A percentile compares a stretch with the other conserved stretches of the same genome.
phyloP scores from a whole-genome alignment of 1,140 invertebrate species.

The Stegodyphus mimosarum region DNA sequence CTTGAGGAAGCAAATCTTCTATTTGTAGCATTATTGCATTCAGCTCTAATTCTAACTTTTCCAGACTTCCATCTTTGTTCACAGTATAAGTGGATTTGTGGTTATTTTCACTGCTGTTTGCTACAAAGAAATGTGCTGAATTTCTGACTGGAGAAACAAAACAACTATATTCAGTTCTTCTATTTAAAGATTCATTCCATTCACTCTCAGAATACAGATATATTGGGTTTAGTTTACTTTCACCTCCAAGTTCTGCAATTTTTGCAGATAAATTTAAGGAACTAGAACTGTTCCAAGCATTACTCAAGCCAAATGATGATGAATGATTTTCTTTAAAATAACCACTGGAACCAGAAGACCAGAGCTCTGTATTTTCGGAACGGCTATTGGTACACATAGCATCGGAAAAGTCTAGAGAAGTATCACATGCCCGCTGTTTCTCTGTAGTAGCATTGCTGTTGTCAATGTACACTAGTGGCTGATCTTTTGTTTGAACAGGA shows the following conservation, averaged over 20 bases:
- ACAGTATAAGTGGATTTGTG: slow-evolving; percentile 24
- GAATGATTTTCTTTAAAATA: not conserved
- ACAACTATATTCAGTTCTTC: not conserved
- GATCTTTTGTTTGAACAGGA: not conserved
- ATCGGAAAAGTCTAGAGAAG: not conserved
- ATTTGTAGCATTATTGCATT: slow-evolving; percentile 41
- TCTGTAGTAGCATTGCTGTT: not conserved
- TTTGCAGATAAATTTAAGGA: slow-evolving; percentile 13
- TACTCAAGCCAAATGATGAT: not conserved
- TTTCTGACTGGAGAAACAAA: slow-evolving; percentile 10
- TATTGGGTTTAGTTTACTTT: slow-evolving; percentile 36
- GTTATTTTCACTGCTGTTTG: too few relatives aligned
- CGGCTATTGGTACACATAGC: not conserved
- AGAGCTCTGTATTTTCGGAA: not conserved
- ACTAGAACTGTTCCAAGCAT: slow-evolving; percentile 15
- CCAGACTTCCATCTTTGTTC: slow-evolving; percentile 20
- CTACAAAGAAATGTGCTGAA: not conserved
- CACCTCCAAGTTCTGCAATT: not conserved
- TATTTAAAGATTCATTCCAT: not conserved
- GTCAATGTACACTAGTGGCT: not conserved
- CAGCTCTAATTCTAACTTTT: slow-evolving; percentile 33
- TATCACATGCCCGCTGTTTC: slow-evolving; percentile 8
- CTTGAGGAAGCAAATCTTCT: slow-evolving; percentile 37
- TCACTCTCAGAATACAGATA: slow-evolving; percentile 25
- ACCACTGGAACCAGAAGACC: not conserved